Conservation (phyloP, 2,888 invertebrate species). For the Spodoptera littoralis region DNA sequence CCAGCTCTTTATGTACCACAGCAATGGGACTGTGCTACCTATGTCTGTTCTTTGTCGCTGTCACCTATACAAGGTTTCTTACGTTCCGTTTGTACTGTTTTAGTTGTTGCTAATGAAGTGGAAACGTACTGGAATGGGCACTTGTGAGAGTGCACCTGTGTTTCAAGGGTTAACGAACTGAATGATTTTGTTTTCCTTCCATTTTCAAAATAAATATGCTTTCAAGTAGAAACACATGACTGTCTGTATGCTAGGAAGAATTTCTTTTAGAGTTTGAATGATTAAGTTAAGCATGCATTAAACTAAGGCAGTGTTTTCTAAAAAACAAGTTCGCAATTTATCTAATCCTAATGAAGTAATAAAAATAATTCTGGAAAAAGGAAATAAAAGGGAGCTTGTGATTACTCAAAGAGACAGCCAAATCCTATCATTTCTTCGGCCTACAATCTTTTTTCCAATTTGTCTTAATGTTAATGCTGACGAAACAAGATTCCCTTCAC, state of each 20-base stretch:
- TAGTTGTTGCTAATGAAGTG: slow-evolving; percentile 53
- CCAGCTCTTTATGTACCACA: slow-evolving; percentile 74
- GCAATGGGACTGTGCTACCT: slow-evolving; percentile 69
- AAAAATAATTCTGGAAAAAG: slow-evolving; percentile 68
- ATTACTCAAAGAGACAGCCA: slow-evolving; percentile 79
- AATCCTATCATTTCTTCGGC: slow-evolving; percentile 74
- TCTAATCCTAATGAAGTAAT: slow-evolving; percentile 74
- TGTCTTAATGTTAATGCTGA: slow-evolving; percentile 67
- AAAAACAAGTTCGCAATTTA: slow-evolving; percentile 52
- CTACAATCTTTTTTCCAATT: slow-evolving; percentile 77
- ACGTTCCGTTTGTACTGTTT: slow-evolving; percentile 54
- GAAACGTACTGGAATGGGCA: slow-evolving; percentile 30
- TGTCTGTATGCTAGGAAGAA: neutral
- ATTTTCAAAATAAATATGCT: slow-evolving; percentile 2
- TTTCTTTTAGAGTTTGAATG: too few species aligned
- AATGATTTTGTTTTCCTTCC: slow-evolving; percentile 12
- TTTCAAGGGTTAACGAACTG: slow-evolving; percentile 20
- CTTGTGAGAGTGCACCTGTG: slow-evolving; percentile 29
- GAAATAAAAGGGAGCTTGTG: slow-evolving; percentile 69
- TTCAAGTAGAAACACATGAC: slow-evolving; percentile 1
- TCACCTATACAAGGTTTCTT: slow-evolving; percentile 69
- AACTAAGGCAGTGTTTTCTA: slow-evolving; percentile 39
- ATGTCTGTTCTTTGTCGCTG: slow-evolving; percentile 75
- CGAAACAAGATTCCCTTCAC: slow-evolving; percentile 58
- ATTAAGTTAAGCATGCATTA: too few species aligned